Evolutionary conservation across 2,113 vertebrate genomes (phyloP).

Genomic region (Apteryx owenii): DNA sequence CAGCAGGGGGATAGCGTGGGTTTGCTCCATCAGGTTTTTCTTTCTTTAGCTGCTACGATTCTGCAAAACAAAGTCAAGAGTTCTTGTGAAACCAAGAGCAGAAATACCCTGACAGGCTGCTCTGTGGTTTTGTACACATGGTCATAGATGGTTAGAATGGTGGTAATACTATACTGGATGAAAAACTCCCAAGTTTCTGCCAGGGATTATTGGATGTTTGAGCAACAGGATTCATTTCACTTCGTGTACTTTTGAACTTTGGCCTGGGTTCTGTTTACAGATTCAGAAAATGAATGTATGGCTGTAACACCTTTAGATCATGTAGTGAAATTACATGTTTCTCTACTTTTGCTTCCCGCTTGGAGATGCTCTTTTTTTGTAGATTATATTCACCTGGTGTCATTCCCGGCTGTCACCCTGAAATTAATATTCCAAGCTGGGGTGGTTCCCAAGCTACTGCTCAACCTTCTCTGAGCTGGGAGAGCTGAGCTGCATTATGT

Average conservation of each 20-base stretch:
- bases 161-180: background rate
- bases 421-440: slow-evolving; percentile 23
- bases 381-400: background rate
- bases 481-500: slow-evolving; percentile 53
- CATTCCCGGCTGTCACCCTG: background rate
- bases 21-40: background rate
- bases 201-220: background rate
- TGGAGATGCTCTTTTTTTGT: background rate
- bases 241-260: background rate
- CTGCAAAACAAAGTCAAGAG: background rate
- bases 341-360: background rate
- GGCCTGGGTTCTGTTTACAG: background rate
- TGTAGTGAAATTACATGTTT: background rate
- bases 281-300: background rate
- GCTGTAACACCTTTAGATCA: background rate
- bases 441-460: slow-evolving; percentile 10
- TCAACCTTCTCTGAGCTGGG: slow-evolving; percentile 42
- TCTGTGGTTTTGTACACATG: background rate
- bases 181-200: background rate
- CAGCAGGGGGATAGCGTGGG: background rate
- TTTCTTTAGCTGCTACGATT: background rate
- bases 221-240: background rate
- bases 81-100: rapidly evolving
- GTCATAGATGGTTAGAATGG: background rate
- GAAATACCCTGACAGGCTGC: background rate